Evolutionary conservation across 2,113 vertebrate genomes (phyloP), one percentile per base, ranked within the genome.

Genomic region (Zootoca vivipara): DNA sequence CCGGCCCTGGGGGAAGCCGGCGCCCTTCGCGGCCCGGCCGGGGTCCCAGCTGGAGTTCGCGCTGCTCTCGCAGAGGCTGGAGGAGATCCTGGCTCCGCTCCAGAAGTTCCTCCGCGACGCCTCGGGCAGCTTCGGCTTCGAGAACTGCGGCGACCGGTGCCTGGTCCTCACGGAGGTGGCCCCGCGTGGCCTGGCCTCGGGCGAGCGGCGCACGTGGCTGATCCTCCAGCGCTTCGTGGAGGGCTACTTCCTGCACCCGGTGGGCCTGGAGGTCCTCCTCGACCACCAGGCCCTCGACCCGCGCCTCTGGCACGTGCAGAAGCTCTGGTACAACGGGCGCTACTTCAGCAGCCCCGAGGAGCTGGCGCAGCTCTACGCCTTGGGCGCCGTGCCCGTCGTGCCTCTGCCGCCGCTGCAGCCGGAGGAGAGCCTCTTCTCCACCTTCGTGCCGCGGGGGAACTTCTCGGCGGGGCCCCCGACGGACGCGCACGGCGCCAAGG

Each of bases 211-310:
- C 84, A 93, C 89, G 0, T 99, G 99, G 98, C 33, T 99, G 42
- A 96, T 99, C 82, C 40, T 99, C 15, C 98, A 99, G 93, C 98
- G 96, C 85, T 92, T 89, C 1, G 96, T 98, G 2, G 98, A 99
- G 78, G 98, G 98, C 56, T 98, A 95, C 82, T 99, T 98, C 94
- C 93, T 99, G 81, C 98, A 99, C 73, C 99, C 98, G 0, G 93
- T 97, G 16, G 98, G 98, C 38, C 94, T 99, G 90, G 98, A 99
- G 92, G 74, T 99, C 40, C 95, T 99, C 5, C 2, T 99, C 83
- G 97, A 98, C 85, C 99, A 99, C 73, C 28, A 7, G 1, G 96
- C 96, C 85, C 46, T 94, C 0, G 91, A 99, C 83, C 94, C 97
- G 1, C 65, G 79, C 1, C 94, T 83, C 62, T 99, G 98, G 99